These are phyloP conservation scores for Melieria crassipennis DNA, from an alignment of 2,888 invertebrate species.

Conservation along the genomic window DNA sequence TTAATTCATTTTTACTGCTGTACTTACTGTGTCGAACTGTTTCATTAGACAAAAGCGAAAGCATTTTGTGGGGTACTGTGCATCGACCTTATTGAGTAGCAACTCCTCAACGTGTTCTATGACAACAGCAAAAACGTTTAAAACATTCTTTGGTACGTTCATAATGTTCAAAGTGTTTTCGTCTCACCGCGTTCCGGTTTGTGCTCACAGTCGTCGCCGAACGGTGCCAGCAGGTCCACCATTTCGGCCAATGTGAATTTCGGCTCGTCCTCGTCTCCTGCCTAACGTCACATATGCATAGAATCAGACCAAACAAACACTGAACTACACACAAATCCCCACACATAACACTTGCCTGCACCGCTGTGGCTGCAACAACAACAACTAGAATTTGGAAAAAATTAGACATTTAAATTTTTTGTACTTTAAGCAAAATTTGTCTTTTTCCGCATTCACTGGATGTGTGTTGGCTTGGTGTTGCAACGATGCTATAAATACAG, in stretches of 20 bases:
- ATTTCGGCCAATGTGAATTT: slow-evolving; percentile 28
- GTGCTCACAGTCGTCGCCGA: slow-evolving; percentile 45
- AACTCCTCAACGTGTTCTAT: slow-evolving; percentile 41
- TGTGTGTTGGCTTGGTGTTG: too few species aligned
- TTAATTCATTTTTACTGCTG: not conserved
- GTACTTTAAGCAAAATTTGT: too few species aligned
- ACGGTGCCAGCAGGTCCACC: slow-evolving; percentile 45
- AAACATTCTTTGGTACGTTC: not conserved
- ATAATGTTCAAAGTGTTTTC: not conserved
- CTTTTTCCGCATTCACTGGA: too few species aligned
- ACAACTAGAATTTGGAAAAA: too few species aligned
- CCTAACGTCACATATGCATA: not conserved
- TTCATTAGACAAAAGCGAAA: slow-evolving; percentile 54
- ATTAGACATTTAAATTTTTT: too few species aligned
- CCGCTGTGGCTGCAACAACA: too few species aligned
- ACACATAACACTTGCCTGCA: too few species aligned
- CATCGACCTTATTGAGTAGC: slow-evolving; percentile 47
- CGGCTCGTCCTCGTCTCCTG: slow-evolving; percentile 23
- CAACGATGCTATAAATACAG: too few species aligned
- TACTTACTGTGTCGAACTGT: slow-evolving; percentile 53
- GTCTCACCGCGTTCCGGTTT: slow-evolving; percentile 47
- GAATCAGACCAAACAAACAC: too few species aligned
- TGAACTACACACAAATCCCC: too few species aligned
- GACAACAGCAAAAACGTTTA: not conserved
- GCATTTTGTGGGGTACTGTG: slow-evolving; percentile 52